Evolutionary conservation across 2,797 vertebrate genomes (phyloP).

Genomic region (Sebastes cheni): DNA sequence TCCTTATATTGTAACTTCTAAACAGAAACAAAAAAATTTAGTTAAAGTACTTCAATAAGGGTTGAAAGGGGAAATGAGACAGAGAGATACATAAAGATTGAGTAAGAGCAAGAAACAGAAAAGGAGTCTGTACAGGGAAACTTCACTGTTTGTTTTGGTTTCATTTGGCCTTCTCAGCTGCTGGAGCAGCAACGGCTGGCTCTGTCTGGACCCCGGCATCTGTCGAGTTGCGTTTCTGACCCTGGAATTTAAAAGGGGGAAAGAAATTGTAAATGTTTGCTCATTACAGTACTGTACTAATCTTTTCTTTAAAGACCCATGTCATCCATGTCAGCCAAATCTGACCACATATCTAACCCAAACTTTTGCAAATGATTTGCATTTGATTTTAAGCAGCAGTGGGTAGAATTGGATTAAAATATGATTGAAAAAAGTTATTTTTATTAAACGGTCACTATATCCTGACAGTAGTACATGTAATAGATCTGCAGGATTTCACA

Average conservation of each 20-base stretch:
- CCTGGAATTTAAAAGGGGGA: constrained; percentile 73
- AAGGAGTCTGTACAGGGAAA: constrained; percentile 53
- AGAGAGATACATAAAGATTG: constrained; percentile 3
- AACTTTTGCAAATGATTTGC: too few relatives aligned
- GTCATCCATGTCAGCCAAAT: background rate
- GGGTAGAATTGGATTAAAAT: too few relatives aligned
- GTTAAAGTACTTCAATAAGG: constrained; percentile 41
- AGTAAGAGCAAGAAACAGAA: constrained; percentile 13
- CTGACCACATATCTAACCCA: background rate
- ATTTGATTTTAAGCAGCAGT: background rate
- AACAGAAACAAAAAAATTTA: constrained; percentile 25
- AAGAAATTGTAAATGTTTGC: background rate
- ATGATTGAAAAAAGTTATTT: too few relatives aligned
- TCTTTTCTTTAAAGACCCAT: background rate
- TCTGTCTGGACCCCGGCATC: constrained; percentile 95
- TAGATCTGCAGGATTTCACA: too few relatives aligned
- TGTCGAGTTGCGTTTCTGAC: constrained; percentile 88
- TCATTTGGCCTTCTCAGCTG: constrained; percentile 93
- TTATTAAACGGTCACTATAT: too few relatives aligned
- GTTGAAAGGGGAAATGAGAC: constrained; percentile 21
- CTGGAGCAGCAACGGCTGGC: constrained; percentile 79
- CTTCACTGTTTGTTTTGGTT: constrained; percentile 41
- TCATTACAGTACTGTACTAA: background rate
- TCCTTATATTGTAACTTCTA: constrained; percentile 30
- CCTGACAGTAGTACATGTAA: too few relatives aligned